These are phyloP conservation scores for Drosophila birchii DNA, from an alignment of 2,888 invertebrate genomes.

Conservation along the genomic window DNA sequence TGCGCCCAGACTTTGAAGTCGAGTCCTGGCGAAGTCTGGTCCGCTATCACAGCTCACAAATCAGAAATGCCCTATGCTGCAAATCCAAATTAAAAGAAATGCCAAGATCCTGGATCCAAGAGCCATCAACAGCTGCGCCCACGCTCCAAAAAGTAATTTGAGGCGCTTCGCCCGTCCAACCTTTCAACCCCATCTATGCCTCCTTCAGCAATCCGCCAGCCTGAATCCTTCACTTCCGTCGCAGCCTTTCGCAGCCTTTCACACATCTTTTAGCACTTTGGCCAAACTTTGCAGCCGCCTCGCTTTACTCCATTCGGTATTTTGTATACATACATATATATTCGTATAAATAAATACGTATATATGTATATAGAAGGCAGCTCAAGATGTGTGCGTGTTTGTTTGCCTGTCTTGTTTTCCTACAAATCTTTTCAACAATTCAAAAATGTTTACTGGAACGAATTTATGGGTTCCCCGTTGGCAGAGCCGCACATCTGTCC, in stretches of 20 bases:
- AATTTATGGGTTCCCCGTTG: slow-evolving; percentile 45
- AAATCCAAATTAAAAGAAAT: slow-evolving; percentile 58
- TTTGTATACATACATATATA: slow-evolving; percentile 18
- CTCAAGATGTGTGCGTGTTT: slow-evolving; percentile 23
- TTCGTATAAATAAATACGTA: slow-evolving; percentile 6
- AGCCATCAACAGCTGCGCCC: slow-evolving; percentile 58
- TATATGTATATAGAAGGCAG: background rate
- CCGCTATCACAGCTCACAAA: slow-evolving; percentile 53
- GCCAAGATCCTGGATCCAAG: slow-evolving; percentile 31
- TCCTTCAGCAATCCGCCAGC: slow-evolving; percentile 31
- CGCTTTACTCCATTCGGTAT: slow-evolving; percentile 12
- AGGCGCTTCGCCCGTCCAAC: slow-evolving; percentile 55
- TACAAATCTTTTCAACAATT: slow-evolving; percentile 68
- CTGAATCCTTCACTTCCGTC: slow-evolving; percentile 61
- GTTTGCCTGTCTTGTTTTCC: slow-evolving; percentile 40
- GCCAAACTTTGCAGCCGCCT: slow-evolving; percentile 41
- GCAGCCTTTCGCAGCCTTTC: slow-evolving; percentile 63
- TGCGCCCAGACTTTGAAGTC: slow-evolving; percentile 50
- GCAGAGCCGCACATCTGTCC: slow-evolving; percentile 56
- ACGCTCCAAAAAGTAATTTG: slow-evolving; percentile 62
- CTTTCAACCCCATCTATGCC: slow-evolving; percentile 65
- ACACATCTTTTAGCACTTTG: slow-evolving; percentile 72
- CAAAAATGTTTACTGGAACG: slow-evolving; percentile 68
- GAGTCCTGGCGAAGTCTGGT: background rate
- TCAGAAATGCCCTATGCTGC: slow-evolving; percentile 48